Base-by-base conservation (phyloP, 1,140 invertebrate genomes). In the Cydia strobilella region DNA sequence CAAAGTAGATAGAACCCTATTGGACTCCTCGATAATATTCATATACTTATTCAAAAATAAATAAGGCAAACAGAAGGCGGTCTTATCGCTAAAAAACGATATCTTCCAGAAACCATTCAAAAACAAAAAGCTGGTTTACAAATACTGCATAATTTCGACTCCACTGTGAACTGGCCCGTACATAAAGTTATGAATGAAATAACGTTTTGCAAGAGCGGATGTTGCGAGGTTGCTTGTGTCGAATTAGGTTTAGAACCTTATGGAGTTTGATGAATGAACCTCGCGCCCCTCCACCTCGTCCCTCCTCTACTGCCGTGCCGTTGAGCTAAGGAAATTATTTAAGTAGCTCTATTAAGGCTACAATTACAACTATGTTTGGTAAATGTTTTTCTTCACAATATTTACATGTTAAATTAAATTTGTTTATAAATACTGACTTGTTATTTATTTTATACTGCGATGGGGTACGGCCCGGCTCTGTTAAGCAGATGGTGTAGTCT, bases 121-220 rank as follows among this genome's bases (percentile, higher is more conserved):
- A 39, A 35, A 9, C 7, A 35, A 35, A 9, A 35, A 39, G 35
- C 1, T 10, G 35, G 9, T 15, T 4, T 15, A 45, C 42, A 45
- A 13, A 12, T 13, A 10, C 54, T 15, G 1, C 7, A 42, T 23
- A 20, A 0, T 42, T 69, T 42, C 2, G 1, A 18, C 35, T 75
- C 75, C 79, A 76, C 79, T 90, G 86, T 90, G 76, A 75, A 76
- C 82, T 59, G 80, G 75, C 79, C 85, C 63, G 74, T 74, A 51
- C 74, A 35, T 73, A 79, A 87, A 90, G 83, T 91, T 92, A 92
- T 91, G 90, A 92, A 92, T 92, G 90, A 91, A 92, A 88, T 90
- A 92, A 88, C 80, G 86, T 93, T 93, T 93, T 90, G 90, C 90
- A 93, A 93, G 87, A 93, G 87, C 90, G 90, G 90, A 93, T 93